phyloP scores from a whole-genome alignment of 2,888 invertebrate genomes.

The Trachelus troglodyta region DNA sequence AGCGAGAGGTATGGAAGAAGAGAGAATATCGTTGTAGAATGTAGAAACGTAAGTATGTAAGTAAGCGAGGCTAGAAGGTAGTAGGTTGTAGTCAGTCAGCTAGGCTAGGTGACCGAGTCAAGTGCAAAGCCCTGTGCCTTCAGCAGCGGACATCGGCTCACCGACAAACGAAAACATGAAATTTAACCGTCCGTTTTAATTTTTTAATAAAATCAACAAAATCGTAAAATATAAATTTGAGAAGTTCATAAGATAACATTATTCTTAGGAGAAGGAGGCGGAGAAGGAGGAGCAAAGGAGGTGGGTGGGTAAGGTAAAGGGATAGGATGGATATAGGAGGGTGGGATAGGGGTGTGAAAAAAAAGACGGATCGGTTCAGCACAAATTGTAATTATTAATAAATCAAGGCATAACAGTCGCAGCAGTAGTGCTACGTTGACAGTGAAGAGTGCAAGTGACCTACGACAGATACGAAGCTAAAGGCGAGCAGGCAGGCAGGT shows the following conservation, averaged over 20 bases:
- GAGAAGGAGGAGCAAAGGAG: neutral
- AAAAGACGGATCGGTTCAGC: neutral
- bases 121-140: constrained; percentile 67
- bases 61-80: constrained; percentile 23
- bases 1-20: constrained; percentile 11
- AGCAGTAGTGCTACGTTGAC: neutral
- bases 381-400: neutral
- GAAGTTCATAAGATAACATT: constrained; percentile 42
- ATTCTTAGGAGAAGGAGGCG: constrained; percentile 31
- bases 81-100: constrained; percentile 44
- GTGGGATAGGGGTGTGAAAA: neutral
- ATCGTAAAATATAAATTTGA: constrained; percentile 53
- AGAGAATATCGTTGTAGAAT: constrained; percentile 32
- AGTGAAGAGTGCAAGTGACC: neutral
- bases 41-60: constrained; percentile 46
- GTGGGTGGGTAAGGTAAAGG: neutral
- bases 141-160: constrained; percentile 66
- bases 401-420: neutral
- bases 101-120: constrained; percentile 66
- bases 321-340: too few species aligned
- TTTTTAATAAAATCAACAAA: constrained; percentile 57
- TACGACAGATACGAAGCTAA: neutral
- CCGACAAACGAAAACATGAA: constrained; percentile 58
- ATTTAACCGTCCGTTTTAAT: constrained; percentile 65
- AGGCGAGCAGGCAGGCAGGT: neutral